Evolutionary conservation across 2,888 invertebrate species (phyloP), one percentile per base, ranked within the genome.

Genomic region (Altica lythri): DNA sequence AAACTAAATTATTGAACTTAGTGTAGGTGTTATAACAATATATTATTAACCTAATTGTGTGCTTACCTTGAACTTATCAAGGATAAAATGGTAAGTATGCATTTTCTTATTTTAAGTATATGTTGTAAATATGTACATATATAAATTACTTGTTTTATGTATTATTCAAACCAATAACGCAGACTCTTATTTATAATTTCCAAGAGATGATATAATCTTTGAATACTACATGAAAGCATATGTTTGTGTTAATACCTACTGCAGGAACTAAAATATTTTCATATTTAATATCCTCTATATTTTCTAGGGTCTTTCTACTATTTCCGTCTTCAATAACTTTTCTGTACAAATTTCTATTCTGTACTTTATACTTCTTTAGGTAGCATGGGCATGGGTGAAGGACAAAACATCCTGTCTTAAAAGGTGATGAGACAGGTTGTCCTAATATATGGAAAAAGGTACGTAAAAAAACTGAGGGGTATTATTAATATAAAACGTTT

Each of bases 351-450:
- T 27, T 29, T 49, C 40, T 42, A 49, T 49, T 42, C 25, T 49
- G 22, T 42, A 42, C 34, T 40, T 10, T 40, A 18, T 18, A 32
- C 32, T 49, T 42, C 32, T 32, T 49, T 51, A 55, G 46, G 46
- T 46, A 37, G 55, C 55, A 51, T 55, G 51, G 55, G 55, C 55
- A 51, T 55, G 51, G 55, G 55, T 55, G 51, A 46, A 34, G 46
- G 51, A 55, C 30, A 48, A 34, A 4, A 30, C n/a, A 14, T 34
- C 34, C 34, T 5, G 34, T 34, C 34, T 16, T 34, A 9, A 34
- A 8, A n/a, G n/a, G n/a, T n/a, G n/a, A n/a, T 34, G 5, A 16
- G 34, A 16, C 16, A 16, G 34, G 16, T 34, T 34, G 34, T 14
- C 16, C 34, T 34, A 16, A 34, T 9, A 16, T 34, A 10, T 2